A percentile compares a stretch with the other conserved stretches of the same genome.
Conservation (phyloP, 2,888 invertebrate genomes). For the Rhagonycha fulva region DNA sequence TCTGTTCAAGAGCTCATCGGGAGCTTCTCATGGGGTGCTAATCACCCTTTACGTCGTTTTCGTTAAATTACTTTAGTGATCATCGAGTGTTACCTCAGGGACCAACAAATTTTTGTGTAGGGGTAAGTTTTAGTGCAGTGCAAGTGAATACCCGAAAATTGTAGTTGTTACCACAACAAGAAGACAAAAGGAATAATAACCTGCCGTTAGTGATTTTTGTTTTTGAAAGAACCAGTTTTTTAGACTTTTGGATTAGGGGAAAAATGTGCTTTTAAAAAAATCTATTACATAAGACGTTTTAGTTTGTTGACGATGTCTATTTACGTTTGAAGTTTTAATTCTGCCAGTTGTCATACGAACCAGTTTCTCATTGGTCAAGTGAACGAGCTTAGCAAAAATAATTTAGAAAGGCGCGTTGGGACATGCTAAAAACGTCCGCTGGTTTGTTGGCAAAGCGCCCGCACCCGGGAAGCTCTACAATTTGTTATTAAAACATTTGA, state of each 20-base stretch:
- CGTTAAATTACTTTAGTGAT: conserved; percentile 14
- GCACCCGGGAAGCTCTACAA: conserved; percentile 37
- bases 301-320: conserved; percentile 28
- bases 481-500: conserved; percentile 31
- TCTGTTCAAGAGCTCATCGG: conserved; percentile 52
- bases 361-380: conserved; percentile 36
- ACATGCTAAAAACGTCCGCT: conserved; percentile 43
- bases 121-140: conserved; percentile 49
- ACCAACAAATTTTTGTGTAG: conserved; percentile 49
- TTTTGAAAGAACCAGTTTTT: conserved; percentile 2
- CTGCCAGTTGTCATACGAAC: conserved; percentile 39
- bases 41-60: conserved; percentile 21
- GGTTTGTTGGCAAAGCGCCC: conserved; percentile 39
- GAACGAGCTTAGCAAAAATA: conserved; percentile 74
- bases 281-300: conserved; percentile 13
- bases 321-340: conserved; percentile 32
- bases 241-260: not conserved
- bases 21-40: conserved; percentile 28
- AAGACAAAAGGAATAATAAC: conserved; percentile 13
- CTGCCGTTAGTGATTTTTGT: not conserved
- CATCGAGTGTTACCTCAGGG: conserved; percentile 49
- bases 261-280: not conserved
- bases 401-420: conserved; percentile 68
- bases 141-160: conserved; percentile 12
- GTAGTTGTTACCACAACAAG: not conserved